phyloP scores from a whole-genome alignment of 92 coral and sea anemone species.

The Plumapathes pennacea region DNA sequence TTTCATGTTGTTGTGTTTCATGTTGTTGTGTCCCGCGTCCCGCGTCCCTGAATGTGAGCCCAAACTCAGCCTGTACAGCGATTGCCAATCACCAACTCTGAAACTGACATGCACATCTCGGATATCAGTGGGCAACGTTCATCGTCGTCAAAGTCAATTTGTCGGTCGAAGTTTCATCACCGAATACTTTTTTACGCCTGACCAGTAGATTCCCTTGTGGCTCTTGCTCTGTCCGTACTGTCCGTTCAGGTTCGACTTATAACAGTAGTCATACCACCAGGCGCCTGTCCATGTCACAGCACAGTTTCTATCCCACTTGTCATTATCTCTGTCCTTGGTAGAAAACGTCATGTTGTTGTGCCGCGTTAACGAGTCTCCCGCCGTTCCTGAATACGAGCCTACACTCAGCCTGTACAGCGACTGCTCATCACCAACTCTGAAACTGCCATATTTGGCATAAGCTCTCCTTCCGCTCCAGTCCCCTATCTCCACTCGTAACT shows the following conservation, averaged over 20 bases:
- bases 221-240: too few relatives aligned
- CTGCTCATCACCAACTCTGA: conserved; percentile 26
- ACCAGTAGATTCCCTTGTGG: too few relatives aligned
- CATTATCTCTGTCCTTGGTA: conserved; percentile 9
- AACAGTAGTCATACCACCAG: conserved; percentile 9
- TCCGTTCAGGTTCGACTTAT: conserved; percentile 1
- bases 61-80: too few relatives aligned
- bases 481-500: conserved; percentile 48
- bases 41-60: too few relatives aligned
- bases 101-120: too few relatives aligned
- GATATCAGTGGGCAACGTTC: too few relatives aligned
- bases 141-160: too few relatives aligned
- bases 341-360: conserved; percentile 7
- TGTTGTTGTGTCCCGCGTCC: too few relatives aligned
- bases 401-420: conserved; percentile 24
- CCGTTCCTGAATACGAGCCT: conserved; percentile 43
- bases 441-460: conserved; percentile 41
- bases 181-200: too few relatives aligned
- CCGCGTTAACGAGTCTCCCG: conserved; percentile 27
- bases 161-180: too few relatives aligned
- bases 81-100: too few relatives aligned
- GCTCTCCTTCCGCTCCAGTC: conserved; percentile 23
- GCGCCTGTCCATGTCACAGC: not conserved
- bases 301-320: not conserved
- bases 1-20: too few relatives aligned